A percentile compares a stretch with the other conserved stretches of the same genome.
Conservation (phyloP, 1,140 invertebrate genomes). For the Hyposmocoma kahamanoa region DNA sequence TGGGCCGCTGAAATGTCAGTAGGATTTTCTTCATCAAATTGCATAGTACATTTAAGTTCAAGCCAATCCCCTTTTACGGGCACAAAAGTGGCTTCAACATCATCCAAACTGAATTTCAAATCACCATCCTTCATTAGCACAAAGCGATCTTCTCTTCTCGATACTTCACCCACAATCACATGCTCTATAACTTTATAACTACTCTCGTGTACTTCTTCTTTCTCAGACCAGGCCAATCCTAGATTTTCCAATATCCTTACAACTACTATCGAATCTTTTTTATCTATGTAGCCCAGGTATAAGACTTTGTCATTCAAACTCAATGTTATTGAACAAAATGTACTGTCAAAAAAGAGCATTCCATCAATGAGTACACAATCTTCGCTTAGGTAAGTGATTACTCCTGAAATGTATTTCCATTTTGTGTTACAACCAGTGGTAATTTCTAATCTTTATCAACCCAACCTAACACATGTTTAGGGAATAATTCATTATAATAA, state of each 20-base stretch:
- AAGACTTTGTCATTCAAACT: slow-evolving; percentile 49
- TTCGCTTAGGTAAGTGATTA: slow-evolving; percentile 41
- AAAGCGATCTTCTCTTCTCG: slow-evolving; percentile 57
- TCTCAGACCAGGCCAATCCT: slow-evolving; percentile 45
- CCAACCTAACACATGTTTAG: too few species aligned
- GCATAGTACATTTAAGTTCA: slow-evolving; percentile 73
- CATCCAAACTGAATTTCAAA: slow-evolving; percentile 72
- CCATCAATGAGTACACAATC: slow-evolving; percentile 57
- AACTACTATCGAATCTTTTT: slow-evolving; percentile 36
- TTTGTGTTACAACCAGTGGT: too few species aligned
- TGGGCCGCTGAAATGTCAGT: slow-evolving; percentile 40
- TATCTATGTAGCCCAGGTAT: slow-evolving; percentile 54
- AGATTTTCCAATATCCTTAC: slow-evolving; percentile 52
- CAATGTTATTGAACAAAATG: slow-evolving; percentile 29
- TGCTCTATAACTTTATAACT: slow-evolving; percentile 64
- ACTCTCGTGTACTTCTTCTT: slow-evolving; percentile 39
- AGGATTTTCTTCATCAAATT: slow-evolving; percentile 68
- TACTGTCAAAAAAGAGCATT: slow-evolving; percentile 41
- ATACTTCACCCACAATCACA: slow-evolving; percentile 73
- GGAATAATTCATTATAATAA: too few species aligned
- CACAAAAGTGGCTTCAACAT: slow-evolving; percentile 65
- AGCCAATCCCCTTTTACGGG: slow-evolving; percentile 79
- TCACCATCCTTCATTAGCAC: slow-evolving; percentile 72
- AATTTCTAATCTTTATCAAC: too few species aligned
- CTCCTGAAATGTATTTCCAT: slow-evolving; percentile 58